Evolutionary conservation across 1,140 invertebrate species (phyloP), one percentile per base, ranked within the genome.

Genomic region (Formica exsecta): DNA sequence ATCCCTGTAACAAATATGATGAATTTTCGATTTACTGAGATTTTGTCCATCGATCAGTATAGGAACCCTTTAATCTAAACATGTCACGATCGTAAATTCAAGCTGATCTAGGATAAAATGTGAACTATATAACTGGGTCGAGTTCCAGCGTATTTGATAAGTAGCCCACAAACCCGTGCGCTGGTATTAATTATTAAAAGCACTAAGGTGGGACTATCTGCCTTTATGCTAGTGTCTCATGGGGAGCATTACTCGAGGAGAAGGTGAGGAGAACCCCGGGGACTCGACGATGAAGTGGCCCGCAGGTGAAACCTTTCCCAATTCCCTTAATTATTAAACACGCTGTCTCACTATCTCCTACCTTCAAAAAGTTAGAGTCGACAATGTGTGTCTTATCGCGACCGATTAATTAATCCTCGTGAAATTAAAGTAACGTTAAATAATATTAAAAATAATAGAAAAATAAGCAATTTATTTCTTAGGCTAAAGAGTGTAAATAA

Each of bases 151-250:
- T 83, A 74, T 83, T 80, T 83, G 79, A 83, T 83, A 83, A 83
- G 79, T 83, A 83, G 70, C 38, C 79, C 68, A 19, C 48, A 74
- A 83, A 74, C 54, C 79, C 79, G 54, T 32, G 79, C 79, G 25
- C 66, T 16, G 54, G 68, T 61, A 83, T 83, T 83, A 83, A 83
- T 83, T 83, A 83, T 83, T 83, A 83, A 83, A 83, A 83, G 79
- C 79, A 83, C 79, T 83, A 83, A 83, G 68, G 79, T 68, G 79
- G 79, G 68, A 83, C 79, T 83, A 83, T 83, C 79, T 71, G 38
- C 79, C 79, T 83, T 83, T 83, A 83, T 83, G n/a, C 54, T 41
- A n/a, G 79, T 4, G 79, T 83, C 79, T 83, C 79, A 70, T 54
- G 66, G 54, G 79, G 38, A 70, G 54, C 68, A 83, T 83, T 83